These are phyloP conservation scores for Agapornis roseicollis DNA, from an alignment of 2,113 vertebrate genomes.

Conservation along the genomic window DNA sequence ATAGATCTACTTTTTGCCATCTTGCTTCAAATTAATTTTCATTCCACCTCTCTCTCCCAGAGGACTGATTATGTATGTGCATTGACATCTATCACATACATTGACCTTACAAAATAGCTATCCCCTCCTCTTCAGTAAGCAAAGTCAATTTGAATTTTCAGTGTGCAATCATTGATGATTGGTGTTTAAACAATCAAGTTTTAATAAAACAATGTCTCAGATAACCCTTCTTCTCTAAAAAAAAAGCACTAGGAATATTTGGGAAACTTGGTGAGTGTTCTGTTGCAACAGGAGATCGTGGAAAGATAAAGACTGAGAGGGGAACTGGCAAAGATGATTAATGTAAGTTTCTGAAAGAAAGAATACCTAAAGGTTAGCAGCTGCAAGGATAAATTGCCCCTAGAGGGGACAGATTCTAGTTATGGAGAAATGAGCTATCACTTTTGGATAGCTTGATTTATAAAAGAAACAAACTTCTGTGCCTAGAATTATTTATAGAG, in stretches of 20 bases:
- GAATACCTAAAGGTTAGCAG: constrained; percentile 38
- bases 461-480: constrained; percentile 33
- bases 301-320: not conserved
- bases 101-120: not conserved
- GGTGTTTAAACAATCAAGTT: not conserved
- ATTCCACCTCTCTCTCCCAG: not conserved
- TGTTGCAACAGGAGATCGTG: not conserved
- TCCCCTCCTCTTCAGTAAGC: too few species aligned
- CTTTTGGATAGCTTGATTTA: constrained; percentile 48
- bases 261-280: not conserved
- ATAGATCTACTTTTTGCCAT: not conserved
- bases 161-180: not conserved
- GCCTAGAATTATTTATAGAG: constrained; percentile 30
- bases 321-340: constrained; percentile 1
- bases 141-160: not conserved
- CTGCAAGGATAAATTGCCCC: constrained; percentile 25
- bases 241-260: not conserved
- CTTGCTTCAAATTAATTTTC: not conserved
- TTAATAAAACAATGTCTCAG: not conserved
- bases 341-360: constrained; percentile 21
- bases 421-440: constrained; percentile 18
- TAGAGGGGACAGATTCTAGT: not conserved
- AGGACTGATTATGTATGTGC: not conserved
- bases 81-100: not conserved
- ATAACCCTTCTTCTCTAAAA: not conserved